Conservation (phyloP, 2,888 invertebrate genomes). For the Cancer borealis region DNA sequence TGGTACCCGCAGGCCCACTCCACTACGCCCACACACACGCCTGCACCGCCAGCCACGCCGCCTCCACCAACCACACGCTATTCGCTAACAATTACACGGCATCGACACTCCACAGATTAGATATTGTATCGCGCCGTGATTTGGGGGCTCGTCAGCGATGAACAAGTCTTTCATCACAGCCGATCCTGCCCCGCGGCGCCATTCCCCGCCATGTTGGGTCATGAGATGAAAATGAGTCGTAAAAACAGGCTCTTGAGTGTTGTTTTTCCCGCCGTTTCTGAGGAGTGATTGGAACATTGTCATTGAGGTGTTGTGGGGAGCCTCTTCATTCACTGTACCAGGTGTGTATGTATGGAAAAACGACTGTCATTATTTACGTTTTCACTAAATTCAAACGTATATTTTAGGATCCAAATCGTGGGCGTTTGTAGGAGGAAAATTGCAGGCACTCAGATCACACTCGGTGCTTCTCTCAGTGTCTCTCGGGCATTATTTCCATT, state of each 20-base stretch:
- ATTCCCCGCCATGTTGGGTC: background rate
- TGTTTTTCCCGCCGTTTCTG: background rate
- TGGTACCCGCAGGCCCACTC: constrained; percentile 33
- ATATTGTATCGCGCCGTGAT: constrained; percentile 24
- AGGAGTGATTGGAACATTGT: background rate
- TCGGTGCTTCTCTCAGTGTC: background rate
- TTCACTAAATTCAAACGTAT: background rate
- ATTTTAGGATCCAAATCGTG: background rate
- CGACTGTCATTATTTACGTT: background rate
- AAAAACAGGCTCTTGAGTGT: background rate
- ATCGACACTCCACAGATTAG: constrained; percentile 29
- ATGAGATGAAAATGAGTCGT: constrained; percentile 31
- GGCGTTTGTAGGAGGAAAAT: background rate
- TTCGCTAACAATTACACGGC: background rate
- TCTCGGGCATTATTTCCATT: constrained; percentile 12
- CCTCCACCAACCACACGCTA: background rate
- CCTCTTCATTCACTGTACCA: background rate
- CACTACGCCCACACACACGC: background rate
- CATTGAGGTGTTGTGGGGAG: background rate
- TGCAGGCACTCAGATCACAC: constrained; percentile 10
- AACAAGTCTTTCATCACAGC: constrained; percentile 27
- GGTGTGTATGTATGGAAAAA: background rate
- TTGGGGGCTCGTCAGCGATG: constrained; percentile 4
- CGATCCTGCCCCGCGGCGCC: constrained; percentile 17
- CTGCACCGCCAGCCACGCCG: background rate